Evolutionary conservation across 2,888 invertebrate species (phyloP), one percentile per base, ranked within the genome.

Genomic region (Meliscaeva auricollis): DNA sequence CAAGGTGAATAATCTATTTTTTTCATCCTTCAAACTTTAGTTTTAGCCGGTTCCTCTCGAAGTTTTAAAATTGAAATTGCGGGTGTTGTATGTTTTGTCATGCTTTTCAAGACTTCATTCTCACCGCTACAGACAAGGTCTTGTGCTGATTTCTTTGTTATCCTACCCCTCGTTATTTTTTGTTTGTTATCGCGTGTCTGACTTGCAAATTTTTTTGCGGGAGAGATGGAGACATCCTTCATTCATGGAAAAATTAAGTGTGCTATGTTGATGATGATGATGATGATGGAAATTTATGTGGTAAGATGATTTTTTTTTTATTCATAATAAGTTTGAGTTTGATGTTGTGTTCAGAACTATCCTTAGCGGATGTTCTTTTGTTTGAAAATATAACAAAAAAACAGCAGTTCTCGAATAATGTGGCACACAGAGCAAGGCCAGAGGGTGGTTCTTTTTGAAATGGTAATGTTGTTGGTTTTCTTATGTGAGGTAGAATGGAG

Each of bases 161-260:
- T 60, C 7, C 15, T 20, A 3, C 8, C 9, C 44, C n/a, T 1
- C 41, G 11, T 38, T 9, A 38, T 3, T 13, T 13, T 0, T 62
- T 62, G 41, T 58, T 82, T 78, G 72, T 62, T 85, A 73, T 85
- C 83, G 83, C 77, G 73, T 78, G 78, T 74, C 73, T 78, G 78
- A 78, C 73, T 83, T 83, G 83, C 69, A 83, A 78, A 83, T 83
- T 85, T 80, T 62, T 44, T 22, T 32, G 17, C 17, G 54, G 26
- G 22, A 50, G 48, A 56, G 8, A 26, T 60, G 50, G 62, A 38
- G 30, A 62, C 11, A 62, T 11, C 15, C 74, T 74, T 68, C 52
- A 69, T 83, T 83, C 38, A 83, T 74, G 78, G 68, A 74, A 83
- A 77, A 74, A 73, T 64, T 74, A 35, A 83, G 74, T 50, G 66